Base-by-base conservation (phyloP, 2,888 invertebrate genomes). In the Noctuana brunneofusca region DNA sequence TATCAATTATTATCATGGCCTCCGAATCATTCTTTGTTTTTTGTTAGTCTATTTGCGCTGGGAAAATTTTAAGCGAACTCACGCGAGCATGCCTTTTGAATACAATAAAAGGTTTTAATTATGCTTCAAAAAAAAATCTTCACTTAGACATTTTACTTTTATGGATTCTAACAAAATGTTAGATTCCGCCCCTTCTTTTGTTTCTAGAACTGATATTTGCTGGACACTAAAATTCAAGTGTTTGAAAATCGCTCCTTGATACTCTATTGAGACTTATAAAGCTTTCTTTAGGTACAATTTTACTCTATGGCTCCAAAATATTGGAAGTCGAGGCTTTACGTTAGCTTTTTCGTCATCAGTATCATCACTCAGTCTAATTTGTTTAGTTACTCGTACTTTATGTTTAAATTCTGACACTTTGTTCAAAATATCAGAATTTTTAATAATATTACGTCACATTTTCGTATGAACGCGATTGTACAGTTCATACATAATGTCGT, bases 21-120 rank as follows among this genome's bases (percentile, higher is more conserved):
- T 62, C 55, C 62, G 55, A 50, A 56, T 56, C 55, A 27, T 55
- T 57, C 46, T 55, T 60, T 54, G 38, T 60, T 62, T 55, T 60
- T 55, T 55, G 60, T 54, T 24, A 4, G 54, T 53, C 59, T 58
- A 18, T 58, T 57, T 27, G 58, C 52, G 55, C 55, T 62, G 62
- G 38, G 62, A 62, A 62, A 55, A 55, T 55, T 62, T 55, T 54
- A 48, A 16, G 54, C 16, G 54, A 35, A 30, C 62, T 48, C 60
- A 60, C 60, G 20, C 59, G 20, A 50, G 30, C 59, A 12, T 11
- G 48, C 32, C 18, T 38, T 53, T 46, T 24, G 18, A 54, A 54
- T 22, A 54, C 32, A 53, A 53, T 53, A 41, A 41, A 16, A 6
- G 24, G 48, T n/a, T 41, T 41, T 55, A 43, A 43, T 46, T 20